Conservation (phyloP, 2,113 vertebrate species). For the Ictalurus punctatus region DNA sequence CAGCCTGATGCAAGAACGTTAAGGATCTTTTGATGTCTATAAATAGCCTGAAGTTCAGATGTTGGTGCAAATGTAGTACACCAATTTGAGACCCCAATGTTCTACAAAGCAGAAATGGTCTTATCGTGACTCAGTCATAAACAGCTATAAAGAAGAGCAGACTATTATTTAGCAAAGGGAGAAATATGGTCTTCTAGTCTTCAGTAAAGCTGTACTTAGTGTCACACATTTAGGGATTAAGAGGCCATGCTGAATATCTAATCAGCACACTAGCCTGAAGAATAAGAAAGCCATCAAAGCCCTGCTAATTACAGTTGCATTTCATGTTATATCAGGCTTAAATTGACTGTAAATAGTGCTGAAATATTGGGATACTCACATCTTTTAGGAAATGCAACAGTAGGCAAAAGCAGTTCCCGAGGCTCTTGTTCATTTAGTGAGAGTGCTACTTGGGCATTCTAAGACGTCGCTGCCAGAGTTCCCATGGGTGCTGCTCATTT, state of each 20-base stretch:
- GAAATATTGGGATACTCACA: neutral
- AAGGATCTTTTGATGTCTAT: neutral
- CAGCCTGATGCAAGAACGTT: neutral
- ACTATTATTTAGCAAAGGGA: neutral
- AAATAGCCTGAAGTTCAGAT: slow-evolving; percentile 24
- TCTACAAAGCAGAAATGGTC: slow-evolving; percentile 6
- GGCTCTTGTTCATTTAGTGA: slow-evolving; percentile 1
- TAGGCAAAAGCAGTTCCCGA: slow-evolving; percentile 18
- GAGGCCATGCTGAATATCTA: slow-evolving; percentile 14
- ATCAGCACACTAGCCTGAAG: slow-evolving; percentile 2
- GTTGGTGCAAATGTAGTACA: neutral
- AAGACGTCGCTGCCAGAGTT: slow-evolving; percentile 31
- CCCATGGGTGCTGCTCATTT: slow-evolving; percentile 12
- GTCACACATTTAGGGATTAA: neutral
- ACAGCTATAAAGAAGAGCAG: slow-evolving; percentile 10
- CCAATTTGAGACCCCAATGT: neutral
- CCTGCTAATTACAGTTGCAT: slow-evolving; percentile 16
- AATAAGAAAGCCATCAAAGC: neutral
- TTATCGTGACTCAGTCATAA: neutral
- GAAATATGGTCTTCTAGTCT: neutral
- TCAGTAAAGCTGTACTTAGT: slow-evolving; percentile 21
- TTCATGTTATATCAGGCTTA: slow-evolving; percentile 27
- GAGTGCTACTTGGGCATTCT: slow-evolving; percentile 22
- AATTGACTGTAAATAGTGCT: slow-evolving; percentile 16
- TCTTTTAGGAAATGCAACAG: slow-evolving; percentile 21